Base-by-base conservation (phyloP, 2,888 invertebrate genomes). In the Microctonus aethiopoides region DNA sequence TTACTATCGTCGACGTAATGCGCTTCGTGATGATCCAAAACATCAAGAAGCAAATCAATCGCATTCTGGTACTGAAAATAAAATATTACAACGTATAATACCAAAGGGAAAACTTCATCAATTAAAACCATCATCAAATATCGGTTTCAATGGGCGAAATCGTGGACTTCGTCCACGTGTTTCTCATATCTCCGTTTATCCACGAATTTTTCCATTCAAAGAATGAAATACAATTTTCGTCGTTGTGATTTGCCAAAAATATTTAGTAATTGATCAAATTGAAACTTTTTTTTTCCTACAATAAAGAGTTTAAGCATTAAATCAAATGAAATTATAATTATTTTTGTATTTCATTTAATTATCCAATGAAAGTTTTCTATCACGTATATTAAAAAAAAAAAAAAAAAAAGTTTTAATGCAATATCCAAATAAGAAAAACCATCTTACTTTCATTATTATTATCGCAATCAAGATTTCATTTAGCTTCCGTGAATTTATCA, bases 1-100 rank as follows among this genome's bases (percentile, higher is more conserved):
- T 70, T 95, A 94, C 79, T 94, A 95, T 82, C 77, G 84, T 1
- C 81, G 83, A 24, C 78, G 77, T 13, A 79, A 78, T 61, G 75
- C 70, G 7, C 59, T 36, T 0, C 56, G 74, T 13, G 56, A 51
- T 24, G 69, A 52, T 7, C 16, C 16, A 6, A 78, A 78, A 69
- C 68, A 69, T n/a, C 80, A 79, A 67, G 78, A 78, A 34, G 68
- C 67, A 16, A 75, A 67, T 52, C 52, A 56, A 16, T 70, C 74
- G 7, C 56, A 64, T 6, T 22, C 41, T 11, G 54, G 52, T 36
- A 36, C 51, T 6, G 59, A 59, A 9, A 70, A 72, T 3, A 74
- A 74, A 7, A 79, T 81, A 7, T 29, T 59, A 2, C 79, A 79
- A 70, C 71, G 80, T 6, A 70, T 79, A 0, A 76, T 83, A 11